These are phyloP conservation scores for Mamestra brassicae DNA, from an alignment of 2,888 invertebrate species.

Conservation along the genomic window DNA sequence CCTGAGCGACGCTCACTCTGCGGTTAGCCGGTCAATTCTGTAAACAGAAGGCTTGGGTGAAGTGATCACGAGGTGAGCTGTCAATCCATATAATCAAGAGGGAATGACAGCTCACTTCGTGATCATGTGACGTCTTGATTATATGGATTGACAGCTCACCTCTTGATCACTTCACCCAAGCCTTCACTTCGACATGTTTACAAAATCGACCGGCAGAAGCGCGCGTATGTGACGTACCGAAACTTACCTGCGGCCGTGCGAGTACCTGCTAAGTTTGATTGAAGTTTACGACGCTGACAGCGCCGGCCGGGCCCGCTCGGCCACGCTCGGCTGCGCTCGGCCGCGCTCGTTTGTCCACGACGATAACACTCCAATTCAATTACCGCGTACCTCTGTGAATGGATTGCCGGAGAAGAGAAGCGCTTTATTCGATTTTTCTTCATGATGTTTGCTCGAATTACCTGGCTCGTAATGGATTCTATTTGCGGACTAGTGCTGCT, in stretches of 20 bases:
- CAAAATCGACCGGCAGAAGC: too few relatives aligned
- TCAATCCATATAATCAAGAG: too few relatives aligned
- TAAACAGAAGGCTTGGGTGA: too few relatives aligned
- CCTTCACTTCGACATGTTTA: too few relatives aligned
- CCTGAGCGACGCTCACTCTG: too few relatives aligned
- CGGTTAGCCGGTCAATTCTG: too few relatives aligned
- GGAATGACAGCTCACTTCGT: too few relatives aligned
- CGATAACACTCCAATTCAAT: conserved; percentile 48
- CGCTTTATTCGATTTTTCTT: conserved; percentile 40
- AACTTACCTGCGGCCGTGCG: not conserved
- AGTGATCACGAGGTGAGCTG: too few relatives aligned
- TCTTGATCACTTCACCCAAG: too few relatives aligned
- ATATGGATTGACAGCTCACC: too few relatives aligned
- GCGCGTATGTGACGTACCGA: not conserved
- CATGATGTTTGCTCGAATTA: conserved; percentile 32
- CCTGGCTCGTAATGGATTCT: conserved; percentile 26
- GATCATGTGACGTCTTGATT: too few relatives aligned
- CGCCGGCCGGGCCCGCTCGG: not conserved
- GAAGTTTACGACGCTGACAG: not conserved
- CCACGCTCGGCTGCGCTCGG: not conserved
- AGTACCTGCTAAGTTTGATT: conserved; percentile 1
- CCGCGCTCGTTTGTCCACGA: not conserved
- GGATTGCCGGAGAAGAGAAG: conserved; percentile 25
- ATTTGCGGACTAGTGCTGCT: conserved; percentile 18
- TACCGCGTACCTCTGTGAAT: conserved; percentile 39